Evolutionary conservation across 2,797 vertebrate species (phyloP).

Genomic region (Coregonus suidteri): DNA sequence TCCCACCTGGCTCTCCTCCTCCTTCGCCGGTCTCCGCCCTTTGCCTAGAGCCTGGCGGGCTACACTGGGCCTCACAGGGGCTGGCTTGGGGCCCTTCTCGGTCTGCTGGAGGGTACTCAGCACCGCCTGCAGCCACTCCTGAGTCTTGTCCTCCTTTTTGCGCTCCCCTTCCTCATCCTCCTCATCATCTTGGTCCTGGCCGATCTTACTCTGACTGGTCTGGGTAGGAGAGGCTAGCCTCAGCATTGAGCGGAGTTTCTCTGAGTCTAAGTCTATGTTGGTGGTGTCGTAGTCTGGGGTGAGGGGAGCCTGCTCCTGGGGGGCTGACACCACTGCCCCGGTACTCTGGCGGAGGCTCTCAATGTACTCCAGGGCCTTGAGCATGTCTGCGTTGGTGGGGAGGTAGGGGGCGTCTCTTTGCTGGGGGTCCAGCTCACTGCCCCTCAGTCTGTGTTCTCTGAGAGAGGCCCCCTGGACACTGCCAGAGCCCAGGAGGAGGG

Average conservation of each 20-base stretch:
- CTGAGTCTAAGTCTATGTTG: constrained; percentile 44
- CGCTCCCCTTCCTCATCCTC: constrained; percentile 70
- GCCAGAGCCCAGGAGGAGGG: constrained; percentile 63
- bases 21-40: neutral
- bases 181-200: constrained; percentile 65
- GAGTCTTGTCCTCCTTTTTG: constrained; percentile 78
- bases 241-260: constrained; percentile 67
- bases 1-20: constrained; percentile 60
- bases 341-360: constrained; percentile 86
- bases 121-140: constrained; percentile 85
- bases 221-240: constrained; percentile 51
- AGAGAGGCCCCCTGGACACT: constrained; percentile 78
- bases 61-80: constrained; percentile 57
- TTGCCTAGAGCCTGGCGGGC: constrained; percentile 51
- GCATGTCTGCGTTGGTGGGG: constrained; percentile 85
- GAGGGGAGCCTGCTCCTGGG: constrained; percentile 63
- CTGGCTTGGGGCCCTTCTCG: constrained; percentile 74
- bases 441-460: constrained; percentile 82
- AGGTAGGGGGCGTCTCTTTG: constrained; percentile 66
- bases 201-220: constrained; percentile 38
- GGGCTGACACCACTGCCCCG: constrained; percentile 62
- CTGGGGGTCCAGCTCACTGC: constrained; percentile 78
- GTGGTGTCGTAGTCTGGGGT: constrained; percentile 66
- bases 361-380: constrained; percentile 92
- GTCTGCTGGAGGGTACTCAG: constrained; percentile 85